These are phyloP conservation scores for Rhinichthys klamathensis DNA, from an alignment of 2,113 vertebrate genomes.

Conservation along the genomic window DNA sequence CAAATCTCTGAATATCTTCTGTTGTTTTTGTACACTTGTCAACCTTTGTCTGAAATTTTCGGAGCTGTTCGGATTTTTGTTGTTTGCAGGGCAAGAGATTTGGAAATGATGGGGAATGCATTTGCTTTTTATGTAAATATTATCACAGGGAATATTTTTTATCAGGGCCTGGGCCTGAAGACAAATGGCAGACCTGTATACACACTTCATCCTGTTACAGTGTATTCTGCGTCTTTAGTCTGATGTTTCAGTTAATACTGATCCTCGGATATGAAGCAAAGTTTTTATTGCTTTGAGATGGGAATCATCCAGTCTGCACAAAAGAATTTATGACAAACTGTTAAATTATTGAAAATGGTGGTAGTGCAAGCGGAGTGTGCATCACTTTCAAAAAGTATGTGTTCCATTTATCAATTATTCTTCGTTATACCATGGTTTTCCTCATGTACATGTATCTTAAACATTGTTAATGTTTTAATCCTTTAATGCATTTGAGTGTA, in stretches of 20 bases:
- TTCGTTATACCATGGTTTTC: background rate
- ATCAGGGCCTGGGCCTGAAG: background rate
- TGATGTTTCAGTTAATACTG: constrained; percentile 1
- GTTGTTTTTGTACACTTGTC: constrained; percentile 15
- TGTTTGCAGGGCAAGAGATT: constrained; percentile 5
- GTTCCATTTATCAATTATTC: background rate
- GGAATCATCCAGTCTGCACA: background rate
- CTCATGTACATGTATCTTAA: background rate
- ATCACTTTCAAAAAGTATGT: background rate
- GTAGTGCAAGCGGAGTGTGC: background rate
- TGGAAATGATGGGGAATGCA: background rate
- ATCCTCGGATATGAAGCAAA: background rate
- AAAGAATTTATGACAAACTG: background rate
- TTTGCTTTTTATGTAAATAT: background rate
- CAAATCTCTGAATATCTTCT: background rate
- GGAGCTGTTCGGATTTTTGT: background rate
- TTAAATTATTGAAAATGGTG: background rate
- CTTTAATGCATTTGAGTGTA: background rate
- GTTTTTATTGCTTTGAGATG: constrained; percentile 15
- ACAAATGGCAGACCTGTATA: background rate
- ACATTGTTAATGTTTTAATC: background rate
- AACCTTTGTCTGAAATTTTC: constrained; percentile 3
- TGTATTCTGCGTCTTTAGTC: background rate
- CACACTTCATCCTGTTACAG: background rate
- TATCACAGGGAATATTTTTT: constrained; percentile 4